phyloP scores from a whole-genome alignment of 2,888 invertebrate genomes.

The Tetranychus piercei region DNA sequence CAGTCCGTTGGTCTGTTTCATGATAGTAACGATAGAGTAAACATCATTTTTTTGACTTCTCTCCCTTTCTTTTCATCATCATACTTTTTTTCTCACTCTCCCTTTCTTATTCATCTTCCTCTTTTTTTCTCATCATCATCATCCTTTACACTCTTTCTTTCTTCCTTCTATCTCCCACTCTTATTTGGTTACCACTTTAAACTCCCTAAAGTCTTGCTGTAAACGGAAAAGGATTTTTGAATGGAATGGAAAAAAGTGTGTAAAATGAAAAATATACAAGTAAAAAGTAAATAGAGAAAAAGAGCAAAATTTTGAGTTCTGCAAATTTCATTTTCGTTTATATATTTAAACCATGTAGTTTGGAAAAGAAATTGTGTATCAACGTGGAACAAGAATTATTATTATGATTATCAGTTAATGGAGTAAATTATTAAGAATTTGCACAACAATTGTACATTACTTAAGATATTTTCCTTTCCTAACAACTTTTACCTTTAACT shows the following conservation, averaged over 20 bases:
- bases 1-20: slow-evolving; percentile 4
- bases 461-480: neutral
- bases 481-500: neutral
- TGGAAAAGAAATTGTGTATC: neutral
- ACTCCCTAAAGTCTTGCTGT: neutral
- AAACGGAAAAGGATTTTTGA: neutral
- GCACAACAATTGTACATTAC: neutral
- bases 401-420: neutral
- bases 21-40: neutral
- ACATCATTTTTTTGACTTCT: neutral
- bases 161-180: slow-evolving; percentile 3
- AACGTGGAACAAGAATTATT: neutral
- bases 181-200: neutral
- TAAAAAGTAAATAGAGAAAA: neutral
- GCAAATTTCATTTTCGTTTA: neutral
- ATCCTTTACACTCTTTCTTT: slow-evolving; percentile 2
- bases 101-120: neutral
- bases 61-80: no score
- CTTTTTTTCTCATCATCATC: neutral
- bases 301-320: slow-evolving; percentile 1
- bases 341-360: neutral
- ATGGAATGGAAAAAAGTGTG: neutral
- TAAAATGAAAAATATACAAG: neutral
- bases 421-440: neutral
- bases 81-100: neutral